A percentile compares a stretch with the other conserved stretches of the same genome.
phyloP scores from a whole-genome alignment of 2,888 invertebrate species.

The Dasysyrphus tricinctus region DNA sequence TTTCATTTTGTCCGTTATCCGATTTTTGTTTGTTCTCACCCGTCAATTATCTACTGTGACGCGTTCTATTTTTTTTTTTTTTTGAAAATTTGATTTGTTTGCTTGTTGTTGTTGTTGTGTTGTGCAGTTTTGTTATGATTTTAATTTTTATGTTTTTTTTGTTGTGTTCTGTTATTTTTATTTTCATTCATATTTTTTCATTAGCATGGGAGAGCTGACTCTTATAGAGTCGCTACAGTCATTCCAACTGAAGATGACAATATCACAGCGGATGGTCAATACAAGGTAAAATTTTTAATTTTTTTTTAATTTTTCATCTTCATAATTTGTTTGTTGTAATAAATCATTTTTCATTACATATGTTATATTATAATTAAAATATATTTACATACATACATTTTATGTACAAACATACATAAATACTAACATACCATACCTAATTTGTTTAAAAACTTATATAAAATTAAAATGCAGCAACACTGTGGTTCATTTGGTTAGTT shows the following conservation, averaged over 20 bases:
- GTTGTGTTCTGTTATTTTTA: conserved; percentile 71
- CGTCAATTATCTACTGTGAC: conserved; percentile 19
- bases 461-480: too few relatives aligned
- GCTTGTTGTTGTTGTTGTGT: conserved; percentile 49
- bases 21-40: conserved; percentile 30
- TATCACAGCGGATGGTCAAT: conserved; percentile 96
- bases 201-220: conserved; percentile 97
- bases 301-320: conserved; percentile 61
- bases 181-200: conserved; percentile 81
- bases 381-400: neutral
- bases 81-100: conserved; percentile 41
- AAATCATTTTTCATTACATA: neutral
- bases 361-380: too few relatives aligned
- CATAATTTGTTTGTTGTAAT: conserved; percentile 43
- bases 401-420: too few relatives aligned
- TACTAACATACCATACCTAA: too few relatives aligned
- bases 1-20: conserved; percentile 9
- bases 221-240: conserved; percentile 98
- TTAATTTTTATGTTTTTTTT: conserved; percentile 43
- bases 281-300: conserved; percentile 87
- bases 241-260: conserved; percentile 96
- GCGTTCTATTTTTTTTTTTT: neutral
- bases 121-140: conserved; percentile 59
- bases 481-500: too few relatives aligned
- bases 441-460: too few relatives aligned